phyloP scores from a whole-genome alignment of 2,888 invertebrate species.

The Hartigia nigra region DNA sequence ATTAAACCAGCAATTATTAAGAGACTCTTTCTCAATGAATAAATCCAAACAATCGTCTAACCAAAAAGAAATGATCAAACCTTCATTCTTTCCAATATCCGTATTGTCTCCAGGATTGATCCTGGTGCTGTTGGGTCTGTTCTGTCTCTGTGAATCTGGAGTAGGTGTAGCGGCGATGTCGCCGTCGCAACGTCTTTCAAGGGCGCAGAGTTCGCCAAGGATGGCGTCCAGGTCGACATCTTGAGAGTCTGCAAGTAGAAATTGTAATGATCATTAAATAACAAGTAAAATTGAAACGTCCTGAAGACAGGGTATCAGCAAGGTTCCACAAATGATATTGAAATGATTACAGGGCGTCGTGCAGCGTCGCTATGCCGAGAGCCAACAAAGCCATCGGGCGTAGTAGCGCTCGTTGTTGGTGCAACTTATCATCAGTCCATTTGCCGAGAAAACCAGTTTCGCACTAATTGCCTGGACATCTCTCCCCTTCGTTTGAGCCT shows the following conservation, averaged over 20 bases:
- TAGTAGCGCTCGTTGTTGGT: conserved; percentile 25
- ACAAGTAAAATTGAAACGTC: not conserved
- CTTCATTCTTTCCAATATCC: conserved; percentile 56
- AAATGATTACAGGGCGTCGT: not conserved
- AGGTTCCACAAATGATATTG: not conserved
- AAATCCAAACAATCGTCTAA: not conserved
- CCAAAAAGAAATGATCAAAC: conserved; percentile 41
- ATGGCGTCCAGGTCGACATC: conserved; percentile 98
- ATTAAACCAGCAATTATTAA: conserved; percentile 8
- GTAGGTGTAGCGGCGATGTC: conserved; percentile 61
- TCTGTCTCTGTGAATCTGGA: conserved; percentile 57
- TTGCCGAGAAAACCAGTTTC: conserved; percentile 47
- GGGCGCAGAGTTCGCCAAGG: conserved; percentile 92
- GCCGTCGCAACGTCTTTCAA: conserved; percentile 78
- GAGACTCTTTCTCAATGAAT: not conserved
- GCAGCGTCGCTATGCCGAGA: not conserved
- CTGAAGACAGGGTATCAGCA: not conserved
- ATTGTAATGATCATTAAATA: not conserved
- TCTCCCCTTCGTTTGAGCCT: conserved; percentile 22
- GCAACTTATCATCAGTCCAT: conserved; percentile 30
- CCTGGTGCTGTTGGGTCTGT: conserved; percentile 55
- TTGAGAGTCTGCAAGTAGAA: conserved; percentile 78
- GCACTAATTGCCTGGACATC: conserved; percentile 47
- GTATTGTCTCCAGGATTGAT: conserved; percentile 55
- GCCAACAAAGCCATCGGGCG: conserved; percentile 19